Percentiles rank a stretch among this genome's conserved stretches.
Conservation (phyloP, 2,797 vertebrate species). For the Sebastes diaconus region DNA sequence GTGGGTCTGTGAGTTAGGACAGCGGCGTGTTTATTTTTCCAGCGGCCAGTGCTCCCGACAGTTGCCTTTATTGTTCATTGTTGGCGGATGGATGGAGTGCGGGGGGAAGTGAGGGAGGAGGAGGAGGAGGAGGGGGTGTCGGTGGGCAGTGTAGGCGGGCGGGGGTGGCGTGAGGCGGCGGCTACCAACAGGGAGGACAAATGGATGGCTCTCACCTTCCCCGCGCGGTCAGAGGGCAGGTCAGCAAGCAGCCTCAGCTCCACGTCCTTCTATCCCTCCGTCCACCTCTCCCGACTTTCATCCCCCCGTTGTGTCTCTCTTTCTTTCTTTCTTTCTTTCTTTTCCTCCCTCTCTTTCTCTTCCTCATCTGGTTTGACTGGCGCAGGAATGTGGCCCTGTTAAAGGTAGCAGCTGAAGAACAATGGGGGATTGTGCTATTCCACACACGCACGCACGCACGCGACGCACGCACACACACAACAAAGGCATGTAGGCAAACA, state of each 20-base stretch:
- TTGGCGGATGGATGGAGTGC: conserved; percentile 82
- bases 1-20: conserved; percentile 88
- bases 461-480: conserved; percentile 17
- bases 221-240: conserved; percentile 82
- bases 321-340: conserved; percentile 1
- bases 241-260: conserved; percentile 64
- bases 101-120: conserved; percentile 48
- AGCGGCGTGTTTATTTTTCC: conserved; percentile 88
- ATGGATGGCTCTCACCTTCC: conserved; percentile 89
- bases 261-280: conserved; percentile 33
- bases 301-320: conserved; percentile 8
- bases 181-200: conserved; percentile 80
- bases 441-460: conserved; percentile 32
- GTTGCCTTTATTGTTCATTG: conserved; percentile 94
- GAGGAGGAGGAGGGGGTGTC: conserved; percentile 33
- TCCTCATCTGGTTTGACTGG: conserved; percentile 83
- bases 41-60: conserved; percentile 86
- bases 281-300: conserved; percentile 17
- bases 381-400: conserved; percentile 87
- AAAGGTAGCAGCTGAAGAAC: conserved; percentile 86
- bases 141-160: conserved; percentile 58
- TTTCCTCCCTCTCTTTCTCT: conserved; percentile 34
- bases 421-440: conserved; percentile 83
- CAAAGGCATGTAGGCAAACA: conserved; percentile 68
- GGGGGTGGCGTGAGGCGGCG: conserved; percentile 19